These are phyloP conservation scores for Uria lomvia DNA, from an alignment of 2,113 vertebrate genomes.

Conservation along the genomic window DNA sequence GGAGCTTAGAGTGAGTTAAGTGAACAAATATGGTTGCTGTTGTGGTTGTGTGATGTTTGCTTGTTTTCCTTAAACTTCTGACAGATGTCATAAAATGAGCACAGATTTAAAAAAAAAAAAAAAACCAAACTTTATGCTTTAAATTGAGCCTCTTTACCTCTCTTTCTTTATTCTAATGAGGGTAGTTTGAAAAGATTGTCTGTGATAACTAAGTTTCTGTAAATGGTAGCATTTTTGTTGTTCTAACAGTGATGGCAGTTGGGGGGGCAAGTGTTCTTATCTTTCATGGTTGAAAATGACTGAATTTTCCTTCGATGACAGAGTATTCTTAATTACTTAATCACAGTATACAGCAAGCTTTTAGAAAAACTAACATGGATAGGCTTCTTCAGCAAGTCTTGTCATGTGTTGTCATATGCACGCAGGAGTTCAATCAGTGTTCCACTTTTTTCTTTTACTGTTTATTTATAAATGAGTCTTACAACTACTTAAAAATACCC, in stretches of 20 bases:
- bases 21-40: not conserved
- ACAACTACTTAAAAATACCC: not conserved
- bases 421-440: not conserved
- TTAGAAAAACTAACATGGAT: not conserved
- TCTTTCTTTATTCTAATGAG: not conserved
- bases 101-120: not conserved
- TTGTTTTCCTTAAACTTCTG: not conserved
- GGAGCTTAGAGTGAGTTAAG: not conserved
- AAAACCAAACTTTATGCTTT: not conserved
- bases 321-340: not conserved
- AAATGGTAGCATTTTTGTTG: not conserved
- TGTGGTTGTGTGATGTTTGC: not conserved
- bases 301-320: not conserved
- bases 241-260: not conserved
- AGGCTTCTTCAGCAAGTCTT: not conserved
- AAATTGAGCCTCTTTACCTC: not conserved
- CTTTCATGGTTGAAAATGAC: not conserved
- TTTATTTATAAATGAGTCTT: not conserved
- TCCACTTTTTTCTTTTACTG: not conserved
- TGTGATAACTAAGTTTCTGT: not conserved
- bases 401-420: not conserved
- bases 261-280: not conserved
- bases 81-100: not conserved
- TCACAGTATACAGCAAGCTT: not conserved
- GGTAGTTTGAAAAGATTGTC: not conserved